These are phyloP conservation scores for Platanista minor DNA, from an alignment of 2,113 vertebrate species.

Conservation along the genomic window DNA sequence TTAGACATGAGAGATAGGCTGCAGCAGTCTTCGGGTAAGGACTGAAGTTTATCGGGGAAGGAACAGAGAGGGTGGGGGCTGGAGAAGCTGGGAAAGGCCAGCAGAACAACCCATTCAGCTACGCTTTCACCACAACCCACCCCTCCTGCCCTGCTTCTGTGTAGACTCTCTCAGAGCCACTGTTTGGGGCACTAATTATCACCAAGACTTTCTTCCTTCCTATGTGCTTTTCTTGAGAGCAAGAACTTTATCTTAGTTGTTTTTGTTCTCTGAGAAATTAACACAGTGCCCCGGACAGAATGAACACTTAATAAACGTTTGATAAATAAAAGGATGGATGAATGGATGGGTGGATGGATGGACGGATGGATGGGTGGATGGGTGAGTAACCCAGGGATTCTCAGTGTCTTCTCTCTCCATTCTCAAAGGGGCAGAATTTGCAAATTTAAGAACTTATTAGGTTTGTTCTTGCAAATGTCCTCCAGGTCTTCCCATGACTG, in stretches of 20 bases:
- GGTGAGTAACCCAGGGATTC: neutral
- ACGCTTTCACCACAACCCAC: rapidly evolving
- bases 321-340: neutral
- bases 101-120: neutral
- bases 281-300: neutral
- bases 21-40: neutral
- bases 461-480: neutral
- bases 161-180: neutral
- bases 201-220: neutral
- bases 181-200: rapidly evolving
- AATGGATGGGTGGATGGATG: neutral
- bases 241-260: neutral
- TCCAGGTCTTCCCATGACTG: neutral
- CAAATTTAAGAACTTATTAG: too few relatives aligned
- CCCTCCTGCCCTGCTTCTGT: rapidly evolving
- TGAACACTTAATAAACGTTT: neutral
- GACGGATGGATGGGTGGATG: neutral
- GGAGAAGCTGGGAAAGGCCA: neutral
- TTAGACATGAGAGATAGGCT: neutral
- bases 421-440: neutral
- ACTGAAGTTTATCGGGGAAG: rapidly evolving
- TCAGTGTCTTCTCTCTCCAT: neutral
- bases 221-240: neutral
- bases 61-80: rapidly evolving
- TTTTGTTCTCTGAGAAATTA: neutral